A percentile compares a stretch with the other conserved stretches of the same genome.
Conservation (phyloP, 1,140 invertebrate genomes). For the Diabrotica undecimpunctata region DNA sequence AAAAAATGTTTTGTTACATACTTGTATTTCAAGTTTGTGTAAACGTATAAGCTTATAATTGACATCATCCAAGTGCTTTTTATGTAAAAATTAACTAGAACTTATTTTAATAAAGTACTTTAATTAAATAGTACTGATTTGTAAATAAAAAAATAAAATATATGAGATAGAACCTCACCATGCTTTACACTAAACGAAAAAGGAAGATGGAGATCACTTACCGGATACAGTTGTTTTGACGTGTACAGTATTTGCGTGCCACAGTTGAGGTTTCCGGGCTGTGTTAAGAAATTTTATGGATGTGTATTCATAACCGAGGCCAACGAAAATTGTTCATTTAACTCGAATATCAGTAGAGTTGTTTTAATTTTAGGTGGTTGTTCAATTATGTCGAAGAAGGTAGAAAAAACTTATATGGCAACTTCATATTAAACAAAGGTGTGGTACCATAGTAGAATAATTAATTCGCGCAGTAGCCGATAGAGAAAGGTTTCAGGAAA, state of each 20-base stretch:
- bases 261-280: too few relatives aligned
- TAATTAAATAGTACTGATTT: not conserved
- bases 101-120: not conserved
- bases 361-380: too few relatives aligned
- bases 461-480: too few relatives aligned
- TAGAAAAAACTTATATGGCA: too few relatives aligned
- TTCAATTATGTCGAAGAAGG: too few relatives aligned
- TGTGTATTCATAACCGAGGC: too few relatives aligned
- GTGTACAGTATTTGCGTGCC: not conserved
- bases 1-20: constrained; percentile 11
- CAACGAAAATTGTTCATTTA: too few relatives aligned
- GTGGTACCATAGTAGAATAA: too few relatives aligned
- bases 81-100: not conserved
- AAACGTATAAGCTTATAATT: not conserved
- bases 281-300: too few relatives aligned
- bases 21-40: not conserved
- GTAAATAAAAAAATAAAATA: constrained; percentile 7
- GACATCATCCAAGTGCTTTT: not conserved
- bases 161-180: constrained; percentile 16
- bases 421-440: too few relatives aligned
- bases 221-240: not conserved
- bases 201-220: constrained; percentile 4
- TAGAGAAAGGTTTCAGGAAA: too few relatives aligned
- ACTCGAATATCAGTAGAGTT: too few relatives aligned
- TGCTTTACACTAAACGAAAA: constrained; percentile 13